phyloP scores from a whole-genome alignment of 2,888 invertebrate genomes.

The Troides helena region DNA sequence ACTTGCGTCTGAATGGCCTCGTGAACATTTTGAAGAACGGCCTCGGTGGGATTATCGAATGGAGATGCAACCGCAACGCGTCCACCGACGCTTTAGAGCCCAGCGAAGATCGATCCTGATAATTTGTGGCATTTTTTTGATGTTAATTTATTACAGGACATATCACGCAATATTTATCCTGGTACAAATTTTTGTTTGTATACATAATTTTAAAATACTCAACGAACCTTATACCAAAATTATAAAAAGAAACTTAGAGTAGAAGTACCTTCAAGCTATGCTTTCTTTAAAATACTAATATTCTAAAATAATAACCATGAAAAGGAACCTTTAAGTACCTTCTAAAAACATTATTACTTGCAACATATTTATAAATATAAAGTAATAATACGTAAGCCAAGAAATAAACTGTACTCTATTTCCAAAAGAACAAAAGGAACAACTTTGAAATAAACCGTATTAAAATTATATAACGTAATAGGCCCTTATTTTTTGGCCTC shows the following conservation, averaged over 20 bases:
- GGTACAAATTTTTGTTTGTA: too few relatives aligned
- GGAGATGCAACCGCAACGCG: conserved; percentile 77
- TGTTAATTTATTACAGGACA: background rate
- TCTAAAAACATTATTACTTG: background rate
- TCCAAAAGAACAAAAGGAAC: background rate
- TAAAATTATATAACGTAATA: too few relatives aligned
- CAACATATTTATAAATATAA: background rate
- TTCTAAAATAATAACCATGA: background rate
- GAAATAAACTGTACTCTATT: background rate
- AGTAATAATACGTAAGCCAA: background rate
- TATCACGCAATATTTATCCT: background rate
- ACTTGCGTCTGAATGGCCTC: conserved; percentile 85
- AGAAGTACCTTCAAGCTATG: background rate
- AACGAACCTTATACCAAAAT: background rate
- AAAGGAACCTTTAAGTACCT: background rate
- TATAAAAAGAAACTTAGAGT: background rate
- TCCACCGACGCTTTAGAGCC: conserved; percentile 75
- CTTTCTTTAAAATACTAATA: background rate
- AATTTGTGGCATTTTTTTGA: conserved; percentile 32
- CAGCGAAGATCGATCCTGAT: conserved; percentile 78
- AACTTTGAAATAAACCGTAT: background rate
- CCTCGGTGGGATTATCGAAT: conserved; percentile 77
- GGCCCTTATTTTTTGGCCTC: background rate
- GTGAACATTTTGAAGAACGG: conserved; percentile 83
- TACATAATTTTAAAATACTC: background rate